Evolutionary conservation across 1,140 invertebrate species (phyloP).

Genomic region (Diplogasteroides magnus): DNA sequence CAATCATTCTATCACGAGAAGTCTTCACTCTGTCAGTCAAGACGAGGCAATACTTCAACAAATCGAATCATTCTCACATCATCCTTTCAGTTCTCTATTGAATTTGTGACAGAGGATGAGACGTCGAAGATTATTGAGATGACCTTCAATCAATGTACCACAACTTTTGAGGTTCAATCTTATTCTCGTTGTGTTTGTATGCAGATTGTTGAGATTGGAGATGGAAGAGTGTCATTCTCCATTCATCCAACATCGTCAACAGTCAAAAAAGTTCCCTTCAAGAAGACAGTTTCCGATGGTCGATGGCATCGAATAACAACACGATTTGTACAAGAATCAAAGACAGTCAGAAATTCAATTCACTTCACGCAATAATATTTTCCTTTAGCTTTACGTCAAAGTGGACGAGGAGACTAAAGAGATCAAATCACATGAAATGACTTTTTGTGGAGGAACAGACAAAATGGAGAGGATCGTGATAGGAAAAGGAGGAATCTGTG

Average conservation of each 20-base stretch:
- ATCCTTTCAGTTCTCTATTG: no score
- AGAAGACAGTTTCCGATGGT: background rate
- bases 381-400: no score
- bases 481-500: no score
- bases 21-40: background rate
- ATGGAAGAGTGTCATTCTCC: no score
- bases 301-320: background rate
- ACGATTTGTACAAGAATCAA: background rate
- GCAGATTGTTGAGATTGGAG: no score
- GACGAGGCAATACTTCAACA: background rate
- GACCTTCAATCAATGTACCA: background rate
- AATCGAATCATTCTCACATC: no score
- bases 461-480: no score
- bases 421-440: no score
- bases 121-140: background rate
- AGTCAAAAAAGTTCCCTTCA: background rate
- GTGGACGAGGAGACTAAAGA: no score
- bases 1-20: background rate
- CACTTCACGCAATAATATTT: no score
- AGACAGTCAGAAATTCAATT: background rate
- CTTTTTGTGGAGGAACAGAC: no score
- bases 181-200: background rate
- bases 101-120: background rate
- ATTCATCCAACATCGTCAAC: background rate
- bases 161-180: background rate